Evolutionary conservation across 1,140 invertebrate genomes (phyloP), one percentile per base, ranked within the genome.

Genomic region (Xylocopa sonorina): DNA sequence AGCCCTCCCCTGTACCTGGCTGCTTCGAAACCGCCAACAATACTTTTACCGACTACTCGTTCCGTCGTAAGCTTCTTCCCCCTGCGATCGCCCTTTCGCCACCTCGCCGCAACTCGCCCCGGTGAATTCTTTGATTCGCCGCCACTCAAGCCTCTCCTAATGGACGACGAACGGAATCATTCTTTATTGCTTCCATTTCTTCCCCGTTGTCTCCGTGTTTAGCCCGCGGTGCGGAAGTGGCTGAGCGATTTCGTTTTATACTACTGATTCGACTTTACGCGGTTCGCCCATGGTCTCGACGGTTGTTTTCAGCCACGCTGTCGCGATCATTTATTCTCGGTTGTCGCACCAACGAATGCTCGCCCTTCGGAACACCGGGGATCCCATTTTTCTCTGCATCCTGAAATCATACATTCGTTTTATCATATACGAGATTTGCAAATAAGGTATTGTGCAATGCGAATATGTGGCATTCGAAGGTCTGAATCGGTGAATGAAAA

Each of bases 1-100:
- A 84, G 73, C 51, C 50, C 51, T 50, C 58, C 58, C 43, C n/a
- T n/a, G 38, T 46, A 75, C 53, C 72, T 41, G 41, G 21, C 32
- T n/a, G 55, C 67, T 3, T n/a, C 66, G 41, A 57, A 71, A 78
- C 75, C 75, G 21, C 75, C 75, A 34, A 78, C 51, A 55, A 78
- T 78, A 29, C 41, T 55, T 57, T 38, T 34, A 53, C 53, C 18
- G 32, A 38, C 66, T 69, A 53, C 24, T 43, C 60, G 29, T 77
- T 60, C 69, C 75, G 9, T n/a, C 29, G 41, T 16, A 38, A 68
- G 6, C 16, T 41, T 18, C 46, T 46, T 58, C 64, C 46, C n/a
- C 46, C n/a, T 43, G 46, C 32, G 43, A 74, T 50, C 43, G 21
- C 43, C 41, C n/a, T 32, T 41, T 43, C 3, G 21, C 32, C n/a